Evolutionary conservation across 1,140 invertebrate genomes (phyloP), one percentile per base, ranked within the genome.

Genomic region (Sycophila sp.): DNA sequence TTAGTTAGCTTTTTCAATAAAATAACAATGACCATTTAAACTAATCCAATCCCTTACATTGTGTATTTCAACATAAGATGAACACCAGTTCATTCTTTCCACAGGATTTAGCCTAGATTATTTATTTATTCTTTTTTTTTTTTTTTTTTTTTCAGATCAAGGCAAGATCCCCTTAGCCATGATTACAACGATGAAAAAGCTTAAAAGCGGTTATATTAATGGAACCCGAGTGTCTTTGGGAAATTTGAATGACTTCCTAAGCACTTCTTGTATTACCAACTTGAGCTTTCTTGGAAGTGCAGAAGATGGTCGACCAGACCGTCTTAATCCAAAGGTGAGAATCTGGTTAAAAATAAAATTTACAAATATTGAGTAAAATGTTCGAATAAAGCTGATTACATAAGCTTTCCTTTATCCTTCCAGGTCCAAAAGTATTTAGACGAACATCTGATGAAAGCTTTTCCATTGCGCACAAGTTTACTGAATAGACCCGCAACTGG

Each of bases 201-300:
- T 99, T 2, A 98, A 98, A 85, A 98, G 96, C 75, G 98, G 98
- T 26, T 99, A 99, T 81, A 98, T 99, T 47, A 98, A 98, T 83
- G 98, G 97, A 28, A 98, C 98, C 17, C 92, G 97, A 81, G 96
- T 98, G 0, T 96, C 96, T 66, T 85, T 99, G 22, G 97, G 97
- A 40, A 92, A 93, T 83, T 84, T 99, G 11, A 92, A 92, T 69
- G 96, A 98, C 74, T 99, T 99, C 83, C 84, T 98, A 13, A 98
- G 91, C 72, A 99, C 97, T 0, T 98, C 97, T 3, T 98, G 96
- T 77, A 94, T 99, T 22, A 98, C 96, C 0, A 97, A 97, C 85
- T 87, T 99, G 32, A 98, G 94, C 83, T 99, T 99, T 80, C 85
- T 98, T 53, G 94, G 94, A 30, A 96, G 94, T 83, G 92, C 95